Base-by-base conservation (phyloP, 2,113 vertebrate genomes). In the Bambusicola thoracicus region DNA sequence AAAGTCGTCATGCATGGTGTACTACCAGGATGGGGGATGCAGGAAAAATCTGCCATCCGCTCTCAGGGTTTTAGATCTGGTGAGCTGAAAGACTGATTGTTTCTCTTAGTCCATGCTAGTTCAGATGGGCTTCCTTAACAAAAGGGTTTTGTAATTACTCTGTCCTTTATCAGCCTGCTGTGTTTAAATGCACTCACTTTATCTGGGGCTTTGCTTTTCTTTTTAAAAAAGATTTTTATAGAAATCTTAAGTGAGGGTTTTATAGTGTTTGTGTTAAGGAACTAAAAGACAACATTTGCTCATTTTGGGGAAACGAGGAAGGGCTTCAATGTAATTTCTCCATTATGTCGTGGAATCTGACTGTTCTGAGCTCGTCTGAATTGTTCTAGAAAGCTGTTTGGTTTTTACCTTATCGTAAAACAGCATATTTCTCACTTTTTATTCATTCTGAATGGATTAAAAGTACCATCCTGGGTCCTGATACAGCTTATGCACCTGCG, bases 381-480 rank as follows among this genome's bases (percentile, higher is more conserved):
- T 68, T 30, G 46, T 48, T 91, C 38, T 62, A 34, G 55, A 44
- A 67, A 90, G 10, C 29, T 51, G 7, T 5, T 48, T 15, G 41
- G n/a, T 44, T 56, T 80, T 44, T 46, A 4, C 4, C 4, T 21
- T 55, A 14, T 34, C 48, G 46, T 69, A 65, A 77, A 73, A 73
- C 2, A 2, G 12, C 6, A 0, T 5, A 18, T 21, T 30, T 44
- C 24, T 22, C 85, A 24, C 2, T 0, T 38, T 13, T 30, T 43
- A 11, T 15, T 53, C 1, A 10, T 46, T 66, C 29, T 43, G 69
- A 58, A 17, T 12, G 36, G 46, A 7, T 10, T 20, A 18, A 24
- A 72, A 34, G 30, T 8, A 24, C 8, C 13, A 30, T 49, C 16
- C 9, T 55, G 68, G 22, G 14, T 32, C 58, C 53, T 51, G 7